Base-by-base conservation (phyloP, 2,113 vertebrate genomes). In the Trogon melanurus region DNA sequence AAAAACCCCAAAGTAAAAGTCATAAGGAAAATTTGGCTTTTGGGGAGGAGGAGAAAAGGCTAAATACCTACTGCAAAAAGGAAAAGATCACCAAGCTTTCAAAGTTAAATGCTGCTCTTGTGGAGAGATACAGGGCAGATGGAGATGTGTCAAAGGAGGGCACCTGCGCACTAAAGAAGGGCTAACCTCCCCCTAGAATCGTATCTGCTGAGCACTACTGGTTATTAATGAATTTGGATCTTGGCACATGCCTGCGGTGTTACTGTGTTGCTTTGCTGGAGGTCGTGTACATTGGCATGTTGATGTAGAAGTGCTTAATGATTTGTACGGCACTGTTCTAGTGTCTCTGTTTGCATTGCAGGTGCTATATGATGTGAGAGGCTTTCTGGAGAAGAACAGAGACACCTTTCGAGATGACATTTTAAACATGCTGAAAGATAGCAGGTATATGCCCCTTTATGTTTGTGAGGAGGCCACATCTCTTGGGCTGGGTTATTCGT, bases 341-440 rank as follows among this genome's bases (percentile, higher is more conserved):
- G 65, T 41, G 70, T 45, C 61, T 92, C 48, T 96, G 30, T 79
- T 53, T 93, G 57, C 10, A 6, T 57, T 89, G 53, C 87, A 99
- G 99, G 99, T 99, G 48, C 97, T 98, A 19, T 99, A 99, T 57
- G 98, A 99, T 69, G 98, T 98, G 30, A 97, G 98, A 62, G 99
- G 99, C 57, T 99, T 99, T 94, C 97, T 99, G 85, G 98, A 99
- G 97, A 99, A 99, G 96, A 99, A 99, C 97, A 98, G 99, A 96
- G 99, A 99, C 96, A 99, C 99, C 18, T 99, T 99, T 97, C 98
- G 99, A 87, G 99, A 99, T 70, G 99, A 99, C 95, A 98, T 99
- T 88, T 97, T 99, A 87, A 99, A 99, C 85, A 98, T 99, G 97
- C 97, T 99, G 66, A 98, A 99, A 91, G 99, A 99, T 95, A 99